A percentile compares a stretch with the other conserved stretches of the same genome.
These are phyloP conservation scores for Pterostichus niger DNA, from an alignment of 2,888 invertebrate genomes.

Conservation along the genomic window DNA sequence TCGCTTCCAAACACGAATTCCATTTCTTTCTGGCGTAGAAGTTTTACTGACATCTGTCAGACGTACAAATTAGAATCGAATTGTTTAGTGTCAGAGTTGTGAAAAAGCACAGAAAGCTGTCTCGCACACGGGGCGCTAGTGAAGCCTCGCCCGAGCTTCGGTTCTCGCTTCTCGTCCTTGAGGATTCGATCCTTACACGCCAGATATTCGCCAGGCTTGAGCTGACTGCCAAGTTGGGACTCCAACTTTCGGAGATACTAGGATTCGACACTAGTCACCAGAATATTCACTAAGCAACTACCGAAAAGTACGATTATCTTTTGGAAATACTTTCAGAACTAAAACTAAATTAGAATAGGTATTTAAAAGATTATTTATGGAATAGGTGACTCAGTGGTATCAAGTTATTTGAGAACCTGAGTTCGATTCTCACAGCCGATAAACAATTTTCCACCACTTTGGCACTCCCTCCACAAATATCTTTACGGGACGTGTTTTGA, in stretches of 20 bases:
- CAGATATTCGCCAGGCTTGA: not conserved
- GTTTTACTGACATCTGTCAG: slow-evolving; percentile 66
- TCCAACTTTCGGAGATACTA: too few relatives aligned
- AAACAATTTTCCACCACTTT: too few relatives aligned
- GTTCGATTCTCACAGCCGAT: too few relatives aligned
- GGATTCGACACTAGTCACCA: too few relatives aligned
- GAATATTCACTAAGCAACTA: not conserved
- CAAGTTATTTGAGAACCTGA: too few relatives aligned
- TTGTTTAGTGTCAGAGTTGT: slow-evolving; percentile 66
- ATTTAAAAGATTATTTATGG: too few relatives aligned
- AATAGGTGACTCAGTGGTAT: too few relatives aligned
- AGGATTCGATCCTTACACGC: slow-evolving; percentile 36
- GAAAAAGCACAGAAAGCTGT: slow-evolving; percentile 60
- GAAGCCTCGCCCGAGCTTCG: not conserved
- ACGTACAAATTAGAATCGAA: slow-evolving; percentile 66
- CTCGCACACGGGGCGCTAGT: slow-evolving; percentile 24
- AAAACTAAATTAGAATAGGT: too few relatives aligned
- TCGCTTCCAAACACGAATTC: slow-evolving; percentile 63
- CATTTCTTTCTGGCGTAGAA: slow-evolving; percentile 62
- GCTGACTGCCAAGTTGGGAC: not conserved
- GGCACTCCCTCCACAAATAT: too few relatives aligned
- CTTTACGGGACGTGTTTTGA: too few relatives aligned
- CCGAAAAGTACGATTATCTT: not conserved
- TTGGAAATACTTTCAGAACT: too few relatives aligned
- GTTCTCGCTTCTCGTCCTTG: slow-evolving; percentile 4